Conservation (phyloP, 2,797 vertebrate genomes). For the Fundulus diaphanus region DNA sequence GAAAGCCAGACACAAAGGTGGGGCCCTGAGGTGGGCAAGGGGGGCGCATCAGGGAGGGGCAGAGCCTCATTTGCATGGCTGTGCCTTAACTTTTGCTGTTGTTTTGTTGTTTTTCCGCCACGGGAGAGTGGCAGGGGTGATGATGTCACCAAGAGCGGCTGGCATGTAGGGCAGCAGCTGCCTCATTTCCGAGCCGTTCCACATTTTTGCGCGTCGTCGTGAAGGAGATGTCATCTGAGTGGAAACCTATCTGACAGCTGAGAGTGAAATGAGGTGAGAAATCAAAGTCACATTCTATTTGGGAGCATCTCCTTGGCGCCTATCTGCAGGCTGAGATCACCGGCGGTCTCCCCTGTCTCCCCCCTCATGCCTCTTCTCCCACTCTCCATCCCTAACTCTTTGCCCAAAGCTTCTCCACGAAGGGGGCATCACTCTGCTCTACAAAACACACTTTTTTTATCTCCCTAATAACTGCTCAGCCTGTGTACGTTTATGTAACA, state of each 20-base stretch:
- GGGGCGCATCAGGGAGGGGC: slow-evolving; percentile 20
- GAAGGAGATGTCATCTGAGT: slow-evolving; percentile 81
- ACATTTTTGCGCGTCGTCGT: slow-evolving; percentile 70
- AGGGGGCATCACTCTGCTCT: slow-evolving; percentile 26
- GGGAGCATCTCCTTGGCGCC: slow-evolving; percentile 69
- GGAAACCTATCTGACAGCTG: slow-evolving; percentile 83
- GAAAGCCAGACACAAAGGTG: slow-evolving; percentile 46
- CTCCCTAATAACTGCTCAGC: slow-evolving; percentile 23
- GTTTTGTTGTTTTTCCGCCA: slow-evolving; percentile 72
- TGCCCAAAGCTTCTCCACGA: slow-evolving; percentile 28
- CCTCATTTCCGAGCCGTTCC: slow-evolving; percentile 79
- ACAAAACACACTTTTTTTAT: slow-evolving; percentile 47
- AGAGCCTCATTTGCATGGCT: slow-evolving; percentile 62
- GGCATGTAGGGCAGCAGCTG: slow-evolving; percentile 81
- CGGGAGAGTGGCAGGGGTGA: slow-evolving; percentile 58
- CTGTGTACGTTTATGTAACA: background rate
- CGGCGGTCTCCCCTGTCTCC: slow-evolving; percentile 39
- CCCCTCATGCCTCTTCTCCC: slow-evolving; percentile 1
- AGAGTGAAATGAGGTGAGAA: slow-evolving; percentile 86
- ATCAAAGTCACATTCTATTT: slow-evolving; percentile 85
- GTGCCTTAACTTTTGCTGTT: slow-evolving; percentile 59
- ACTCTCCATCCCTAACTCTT: slow-evolving; percentile 2
- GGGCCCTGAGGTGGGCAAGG: no score
- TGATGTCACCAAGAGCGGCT: slow-evolving; percentile 66
- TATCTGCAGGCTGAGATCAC: slow-evolving; percentile 77